Evolutionary conservation across 2,888 invertebrate genomes (phyloP).

Genomic region (Plagodis pulveraria): DNA sequence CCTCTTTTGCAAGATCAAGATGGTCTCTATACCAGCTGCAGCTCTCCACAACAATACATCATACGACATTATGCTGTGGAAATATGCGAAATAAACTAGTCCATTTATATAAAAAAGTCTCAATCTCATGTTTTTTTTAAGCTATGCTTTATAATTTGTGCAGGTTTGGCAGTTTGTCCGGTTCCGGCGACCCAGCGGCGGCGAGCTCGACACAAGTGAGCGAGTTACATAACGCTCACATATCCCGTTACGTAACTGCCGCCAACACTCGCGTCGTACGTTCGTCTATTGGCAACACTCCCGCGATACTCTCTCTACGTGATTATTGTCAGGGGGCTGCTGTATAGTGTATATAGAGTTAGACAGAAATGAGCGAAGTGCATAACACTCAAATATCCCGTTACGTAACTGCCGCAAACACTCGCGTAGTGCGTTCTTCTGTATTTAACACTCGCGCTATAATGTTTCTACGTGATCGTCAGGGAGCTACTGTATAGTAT

Average conservation of each 20-base stretch:
- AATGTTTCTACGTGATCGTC: constrained; percentile 79
- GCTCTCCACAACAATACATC: no score
- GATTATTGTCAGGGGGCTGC: no score
- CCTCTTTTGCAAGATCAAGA: no score
- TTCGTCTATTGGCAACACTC: constrained; percentile 6
- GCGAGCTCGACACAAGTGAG: constrained; percentile 86
- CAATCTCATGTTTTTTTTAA: not conserved
- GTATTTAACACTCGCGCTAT: constrained; percentile 8
- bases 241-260: constrained; percentile 41
- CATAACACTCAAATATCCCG: constrained; percentile 82
- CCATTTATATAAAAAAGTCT: not conserved
- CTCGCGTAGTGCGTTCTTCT: constrained; percentile 8
- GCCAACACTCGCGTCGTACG: constrained; percentile 11
- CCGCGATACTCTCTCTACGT: no score
- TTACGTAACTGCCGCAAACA: constrained; percentile 1
- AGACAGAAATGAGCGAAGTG: constrained; percentile 85
- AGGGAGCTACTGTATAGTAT: not conserved
- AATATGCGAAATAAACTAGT: no score
- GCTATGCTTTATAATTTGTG: constrained; percentile 6
- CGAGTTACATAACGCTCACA: constrained; percentile 86
- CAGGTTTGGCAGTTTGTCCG: constrained; percentile 78
- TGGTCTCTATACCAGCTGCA: no score
- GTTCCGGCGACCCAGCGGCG: constrained; percentile 86
- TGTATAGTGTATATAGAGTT: constrained; percentile 50
- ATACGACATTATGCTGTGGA: no score